Base-by-base conservation (phyloP, 1,140 invertebrate genomes). In the Phymorhynchus buccinoides region DNA sequence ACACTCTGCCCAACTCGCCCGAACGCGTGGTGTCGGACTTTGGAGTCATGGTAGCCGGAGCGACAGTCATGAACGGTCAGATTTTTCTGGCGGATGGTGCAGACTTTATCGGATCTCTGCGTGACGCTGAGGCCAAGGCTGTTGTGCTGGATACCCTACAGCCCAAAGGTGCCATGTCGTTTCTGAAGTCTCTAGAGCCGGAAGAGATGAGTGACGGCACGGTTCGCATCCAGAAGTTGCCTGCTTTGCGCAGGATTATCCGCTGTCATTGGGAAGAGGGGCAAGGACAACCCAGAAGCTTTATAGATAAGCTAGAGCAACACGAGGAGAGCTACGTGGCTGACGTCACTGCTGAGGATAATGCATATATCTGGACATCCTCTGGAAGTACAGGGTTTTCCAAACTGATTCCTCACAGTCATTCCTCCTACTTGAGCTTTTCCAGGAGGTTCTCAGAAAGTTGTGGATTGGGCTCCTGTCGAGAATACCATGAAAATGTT, bases 11-110 rank as follows among this genome's bases (percentile, higher is more conserved):
- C 32, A 84, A 87, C 80, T 85, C 79, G 6, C 48, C 83, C 2
- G 86, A 87, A 37, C 75, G 86, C 35, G 73, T 87, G 42, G 41
- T 87, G 22, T 77, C 79, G 42, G 86, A 87, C 6, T 80, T 87
- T 68, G 86, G 83, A 35, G 83, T 87, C 16, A 32, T 44, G 0
- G 42, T 87, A n/a, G 39, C 86, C 18, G 86, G 86, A 30, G 86
- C 83, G 32, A 27, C 48, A n/a, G 71, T 83, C 12, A 80, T 86
- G 62, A 86, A 86, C 77, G 86, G 86, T 14, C 86, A 86, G 62
- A 56, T 86, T 18, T 52, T 86, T 7, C 86, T 79, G 22, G 32
- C 86, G 6, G 86, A 86, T 84, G 86, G 86, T 37, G 62, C 80
- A 37, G 85, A 86, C 42, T 86, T 86, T 66, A 18, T 83, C 9